Evolutionary conservation across 2,888 invertebrate species (phyloP).

Genomic region (Troides aeacus): DNA sequence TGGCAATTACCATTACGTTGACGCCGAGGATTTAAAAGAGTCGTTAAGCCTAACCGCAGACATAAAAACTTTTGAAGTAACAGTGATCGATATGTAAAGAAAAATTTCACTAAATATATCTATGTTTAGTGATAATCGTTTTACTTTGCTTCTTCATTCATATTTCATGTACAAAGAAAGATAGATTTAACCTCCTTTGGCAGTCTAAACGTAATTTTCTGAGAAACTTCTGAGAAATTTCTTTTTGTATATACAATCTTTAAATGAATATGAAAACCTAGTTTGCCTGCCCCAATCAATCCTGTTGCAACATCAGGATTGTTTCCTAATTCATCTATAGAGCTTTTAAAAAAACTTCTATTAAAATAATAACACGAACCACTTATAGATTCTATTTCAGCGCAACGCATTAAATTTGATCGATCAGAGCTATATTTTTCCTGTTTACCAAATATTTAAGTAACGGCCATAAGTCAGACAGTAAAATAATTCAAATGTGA

Average conservation of each 20-base stretch:
- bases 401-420: slow-evolving; percentile 74
- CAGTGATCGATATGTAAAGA: too few species aligned
- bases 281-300: too few species aligned
- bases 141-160: too few species aligned
- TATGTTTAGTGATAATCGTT: too few species aligned
- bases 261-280: neutral
- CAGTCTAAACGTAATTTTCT: too few species aligned
- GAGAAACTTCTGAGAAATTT: too few species aligned
- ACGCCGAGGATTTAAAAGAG: neutral
- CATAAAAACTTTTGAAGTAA: too few species aligned
- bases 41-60: too few species aligned
- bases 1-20: slow-evolving; percentile 31
- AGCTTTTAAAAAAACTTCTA: slow-evolving; percentile 23
- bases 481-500: slow-evolving; percentile 81
- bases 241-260: too few species aligned
- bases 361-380: slow-evolving; percentile 59
- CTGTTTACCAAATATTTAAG: slow-evolving; percentile 81
- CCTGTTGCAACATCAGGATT: neutral
- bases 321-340: neutral
- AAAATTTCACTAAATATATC: too few species aligned
- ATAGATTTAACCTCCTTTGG: too few species aligned
- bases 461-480: slow-evolving; percentile 80
- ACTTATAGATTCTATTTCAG: slow-evolving; percentile 72
- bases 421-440: slow-evolving; percentile 78
- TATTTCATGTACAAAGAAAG: too few species aligned